Evolutionary conservation across 1,140 invertebrate species (phyloP), one percentile per base, ranked within the genome.

Genomic region (Diorhabda sublineata): DNA sequence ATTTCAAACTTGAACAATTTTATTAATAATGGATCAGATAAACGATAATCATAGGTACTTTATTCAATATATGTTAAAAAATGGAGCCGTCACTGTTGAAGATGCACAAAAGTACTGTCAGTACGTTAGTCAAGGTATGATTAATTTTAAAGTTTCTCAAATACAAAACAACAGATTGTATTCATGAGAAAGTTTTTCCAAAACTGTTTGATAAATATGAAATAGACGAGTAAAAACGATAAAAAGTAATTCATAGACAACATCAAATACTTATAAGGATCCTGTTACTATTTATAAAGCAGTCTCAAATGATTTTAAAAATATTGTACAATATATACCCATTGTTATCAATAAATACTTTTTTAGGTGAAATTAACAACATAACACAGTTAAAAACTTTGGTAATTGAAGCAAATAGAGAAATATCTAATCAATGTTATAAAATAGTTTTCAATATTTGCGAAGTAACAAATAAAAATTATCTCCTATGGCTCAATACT

Each of bases 41-140:
- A 26, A 26, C 26, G 26, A 52, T 52, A 52, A 56, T 42, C 76
- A 77, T 57, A 45, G 71, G 69, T 74, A 70, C 66, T 74, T 77
- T 42, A 64, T 74, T 8, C 74, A 77, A 61, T 75, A 74, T 62
- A 71, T 77, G 72, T 65, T 77, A 45, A 72, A 69, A 47, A 74
- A 74, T 66, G 76, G 76, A 2, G 45, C 47, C 9, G 60, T 70
- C 11, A 44, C 75, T 26, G 7, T 69, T 9, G 61, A 73, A n/a
- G 70, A 71, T 58, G 76, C 73, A n/a, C 59, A 75, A 42, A 60
- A 69, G 42, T 76, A 71, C 62, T 76, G 72, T 42, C 61, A 71
- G 45, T 64, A 63, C 58, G 62, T 67, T 47, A 69, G 72, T 75
- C 64, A 60, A 67, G 64, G 45, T 62, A 66, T 9, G 26, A 52